Percentiles rank a stretch among this genome's conserved stretches.
Evolutionary conservation across 2,797 vertebrate genomes (phyloP).

Genomic region (Simalia tracyae): DNA sequence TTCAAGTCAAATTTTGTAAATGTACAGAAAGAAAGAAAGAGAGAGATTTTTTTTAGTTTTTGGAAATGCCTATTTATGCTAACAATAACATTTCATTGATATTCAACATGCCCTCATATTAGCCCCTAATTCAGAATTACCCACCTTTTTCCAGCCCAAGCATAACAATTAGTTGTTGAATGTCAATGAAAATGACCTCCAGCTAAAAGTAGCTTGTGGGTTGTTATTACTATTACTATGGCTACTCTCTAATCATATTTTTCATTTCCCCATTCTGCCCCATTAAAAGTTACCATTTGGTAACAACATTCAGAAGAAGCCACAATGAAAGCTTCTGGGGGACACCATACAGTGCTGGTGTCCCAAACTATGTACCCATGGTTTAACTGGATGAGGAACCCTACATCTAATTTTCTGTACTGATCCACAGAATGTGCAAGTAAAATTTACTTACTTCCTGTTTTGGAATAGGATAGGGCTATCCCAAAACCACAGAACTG

Average conservation of each 20-base stretch:
- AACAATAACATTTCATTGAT: neutral
- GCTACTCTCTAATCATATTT: neutral
- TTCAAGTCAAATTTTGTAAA: neutral
- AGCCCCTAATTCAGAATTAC: neutral
- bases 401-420: neutral
- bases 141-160: neutral
- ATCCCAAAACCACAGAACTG: too few species aligned
- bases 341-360: neutral
- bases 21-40: neutral
- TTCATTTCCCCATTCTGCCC: neutral
- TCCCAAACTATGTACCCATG: neutral
- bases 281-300: neutral
- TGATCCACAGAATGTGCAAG: too few species aligned
- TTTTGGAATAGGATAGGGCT: too few species aligned
- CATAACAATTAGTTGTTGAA: neutral
- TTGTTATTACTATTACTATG: neutral
- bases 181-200: neutral
- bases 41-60: neutral
- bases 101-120: neutral
- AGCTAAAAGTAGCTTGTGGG: neutral
- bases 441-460: too few species aligned
- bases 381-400: neutral
- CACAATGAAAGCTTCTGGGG: neutral
- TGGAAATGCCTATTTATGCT: neutral
- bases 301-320: neutral